phyloP scores from a whole-genome alignment of 92 coral and sea anemone genomes.

The Bergia sp. region DNA sequence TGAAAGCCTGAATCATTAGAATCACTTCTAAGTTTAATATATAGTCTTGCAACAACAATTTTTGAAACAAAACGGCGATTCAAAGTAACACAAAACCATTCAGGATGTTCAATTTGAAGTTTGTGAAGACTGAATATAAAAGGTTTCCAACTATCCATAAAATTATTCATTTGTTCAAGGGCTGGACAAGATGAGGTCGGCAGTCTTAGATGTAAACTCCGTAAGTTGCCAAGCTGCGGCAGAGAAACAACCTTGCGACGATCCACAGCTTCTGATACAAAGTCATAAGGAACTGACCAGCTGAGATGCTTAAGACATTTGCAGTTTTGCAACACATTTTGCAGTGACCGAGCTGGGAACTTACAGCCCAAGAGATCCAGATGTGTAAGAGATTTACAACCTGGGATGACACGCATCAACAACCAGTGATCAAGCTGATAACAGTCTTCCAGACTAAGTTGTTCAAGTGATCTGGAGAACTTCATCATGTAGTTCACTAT shows the following conservation, averaged over 20 bases:
- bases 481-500: background rate
- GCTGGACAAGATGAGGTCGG: constrained; percentile 10
- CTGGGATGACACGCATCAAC: constrained; percentile 1
- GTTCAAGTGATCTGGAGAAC: constrained; percentile 11
- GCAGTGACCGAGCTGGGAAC: constrained; percentile 13
- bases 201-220: constrained; percentile 7
- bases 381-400: constrained; percentile 13
- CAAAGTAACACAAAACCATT: background rate
- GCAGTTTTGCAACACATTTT: constrained; percentile 36
- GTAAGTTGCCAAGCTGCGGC: constrained; percentile 13
- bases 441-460: constrained; percentile 26
- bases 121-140: constrained; percentile 11
- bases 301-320: constrained; percentile 4
- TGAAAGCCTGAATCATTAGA: background rate
- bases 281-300: constrained; percentile 30
- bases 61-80: background rate
- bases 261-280: background rate
- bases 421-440: constrained; percentile 41
- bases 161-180: background rate
- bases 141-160: constrained; percentile 19
- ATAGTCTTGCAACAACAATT: constrained; percentile 2
- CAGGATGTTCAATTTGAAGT: constrained; percentile 14
- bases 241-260: background rate
- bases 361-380: constrained; percentile 17
- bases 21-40: background rate